Base-by-base conservation (phyloP, 2,888 invertebrate species). In the Carcina quercana region DNA sequence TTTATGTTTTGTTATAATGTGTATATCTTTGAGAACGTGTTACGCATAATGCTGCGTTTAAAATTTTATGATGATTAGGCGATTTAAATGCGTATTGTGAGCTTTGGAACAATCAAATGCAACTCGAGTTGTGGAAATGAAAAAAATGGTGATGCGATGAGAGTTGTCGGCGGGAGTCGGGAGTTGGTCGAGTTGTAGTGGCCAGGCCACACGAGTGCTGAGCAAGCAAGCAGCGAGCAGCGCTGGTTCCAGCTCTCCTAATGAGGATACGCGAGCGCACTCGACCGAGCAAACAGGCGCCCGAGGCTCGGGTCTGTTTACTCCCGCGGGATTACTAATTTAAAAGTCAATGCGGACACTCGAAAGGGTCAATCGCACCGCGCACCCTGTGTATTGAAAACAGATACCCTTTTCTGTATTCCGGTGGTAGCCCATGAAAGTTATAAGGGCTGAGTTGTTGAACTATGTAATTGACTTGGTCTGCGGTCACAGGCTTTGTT, bases 261-360 rank as follows among this genome's bases (percentile, higher is more conserved):
- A 82, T 79, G 79, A 82, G 80, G 80, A 78, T 73, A 68, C 71
- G 79, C 76, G 67, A 80, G 82, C 67, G 71, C 70, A 69, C 80
- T 79, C 68, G 72, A 72, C 62, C 72, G 61, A 63, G 76, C 70
- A 80, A 82, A 82, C 75, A 80, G 56, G 54, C 65, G 59, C 58
- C 68, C 54, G 60, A 66, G 74, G 67, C 69, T 52, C 61, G 67
- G 65, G 65, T 66, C 73, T 78, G 68, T 82, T 79, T 79, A 60
- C 73, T 65, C 78, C 60, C 74, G 70, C 79, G 72, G 75, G 79
- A 82, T 83, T 82, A 82, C 76, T 79, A 83, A 83, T 83, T 83
- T 83, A 83, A 83, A 83, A 83, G 83, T 83, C 82, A 83, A 83
- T 83, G 80, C 76, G 74, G 76, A 83, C 78, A 80, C 80, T 82